Evolutionary conservation across 2,113 vertebrate species (phyloP).

Genomic region (Neotragus moschatus): DNA sequence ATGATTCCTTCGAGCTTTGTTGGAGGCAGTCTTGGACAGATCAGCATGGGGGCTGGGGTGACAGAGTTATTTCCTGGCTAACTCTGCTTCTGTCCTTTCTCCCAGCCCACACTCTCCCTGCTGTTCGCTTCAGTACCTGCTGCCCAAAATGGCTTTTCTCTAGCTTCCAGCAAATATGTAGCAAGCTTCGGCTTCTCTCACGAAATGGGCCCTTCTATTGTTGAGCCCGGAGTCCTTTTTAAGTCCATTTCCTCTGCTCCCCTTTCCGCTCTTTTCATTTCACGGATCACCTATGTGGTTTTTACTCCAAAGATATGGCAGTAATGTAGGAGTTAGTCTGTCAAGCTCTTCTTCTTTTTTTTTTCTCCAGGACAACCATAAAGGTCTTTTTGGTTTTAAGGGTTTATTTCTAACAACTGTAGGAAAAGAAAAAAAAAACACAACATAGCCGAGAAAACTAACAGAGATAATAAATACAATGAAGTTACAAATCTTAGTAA

Average conservation of each 20-base stretch:
- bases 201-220: background rate
- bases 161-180: background rate
- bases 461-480: constrained; percentile 31
- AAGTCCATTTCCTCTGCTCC: background rate
- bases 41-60: background rate
- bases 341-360: background rate
- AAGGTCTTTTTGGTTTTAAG: constrained; percentile 25
- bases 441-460: background rate
- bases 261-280: background rate
- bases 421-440: background rate
- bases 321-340: background rate
- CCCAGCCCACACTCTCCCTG: background rate
- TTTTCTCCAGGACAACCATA: background rate
- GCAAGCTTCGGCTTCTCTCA: background rate
- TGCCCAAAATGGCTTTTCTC: background rate
- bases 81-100: background rate
- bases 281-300: background rate
- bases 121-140: background rate
- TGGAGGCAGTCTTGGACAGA: background rate
- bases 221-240: background rate
- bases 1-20: background rate
- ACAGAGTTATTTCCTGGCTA: background rate
- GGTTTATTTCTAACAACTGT: constrained; percentile 39
- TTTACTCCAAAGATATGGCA: background rate
- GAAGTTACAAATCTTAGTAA: constrained; percentile 33